A percentile compares a stretch with the other conserved stretches of the same genome.
Evolutionary conservation across 2,888 invertebrate genomes (phyloP).

Genomic region (Chymomyza fuscimana): DNA sequence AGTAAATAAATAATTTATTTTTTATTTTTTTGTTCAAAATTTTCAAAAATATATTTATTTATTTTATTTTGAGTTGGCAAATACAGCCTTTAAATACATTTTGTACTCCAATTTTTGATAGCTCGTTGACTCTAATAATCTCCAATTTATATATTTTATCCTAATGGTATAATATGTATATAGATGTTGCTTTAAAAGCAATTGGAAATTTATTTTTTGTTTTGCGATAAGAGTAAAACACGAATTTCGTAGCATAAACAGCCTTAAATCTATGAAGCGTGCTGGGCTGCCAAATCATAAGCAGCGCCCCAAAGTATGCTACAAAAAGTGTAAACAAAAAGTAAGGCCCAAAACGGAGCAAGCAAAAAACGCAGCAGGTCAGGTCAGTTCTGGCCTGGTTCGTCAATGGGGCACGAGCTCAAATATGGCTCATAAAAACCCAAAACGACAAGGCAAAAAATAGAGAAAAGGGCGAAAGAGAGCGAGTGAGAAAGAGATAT

Average conservation of each 20-base stretch:
- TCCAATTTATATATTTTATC: no score
- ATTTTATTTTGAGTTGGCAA: no score
- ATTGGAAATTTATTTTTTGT: background rate
- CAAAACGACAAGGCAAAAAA: background rate
- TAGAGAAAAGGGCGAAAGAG: background rate
- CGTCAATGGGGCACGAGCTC: background rate
- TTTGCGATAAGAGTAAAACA: background rate
- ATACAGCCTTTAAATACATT: no score
- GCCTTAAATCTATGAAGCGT: background rate
- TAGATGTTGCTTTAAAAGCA: no score
- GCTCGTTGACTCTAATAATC: no score
- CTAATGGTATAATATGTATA: no score
- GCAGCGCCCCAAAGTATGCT: background rate
- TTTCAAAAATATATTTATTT: no score
- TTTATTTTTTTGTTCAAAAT: no score
- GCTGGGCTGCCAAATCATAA: background rate
- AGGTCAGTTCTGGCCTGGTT: constrained; percentile 9
- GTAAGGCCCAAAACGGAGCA: background rate
- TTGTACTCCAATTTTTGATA: no score
- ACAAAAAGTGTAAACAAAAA: background rate
- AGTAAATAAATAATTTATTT: no score
- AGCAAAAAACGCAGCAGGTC: constrained; percentile 8
- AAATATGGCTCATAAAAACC: background rate
- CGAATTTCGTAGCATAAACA: background rate
- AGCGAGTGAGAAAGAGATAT: background rate